phyloP scores from a whole-genome alignment of 2,888 invertebrate genomes.

The Busseola fusca region DNA sequence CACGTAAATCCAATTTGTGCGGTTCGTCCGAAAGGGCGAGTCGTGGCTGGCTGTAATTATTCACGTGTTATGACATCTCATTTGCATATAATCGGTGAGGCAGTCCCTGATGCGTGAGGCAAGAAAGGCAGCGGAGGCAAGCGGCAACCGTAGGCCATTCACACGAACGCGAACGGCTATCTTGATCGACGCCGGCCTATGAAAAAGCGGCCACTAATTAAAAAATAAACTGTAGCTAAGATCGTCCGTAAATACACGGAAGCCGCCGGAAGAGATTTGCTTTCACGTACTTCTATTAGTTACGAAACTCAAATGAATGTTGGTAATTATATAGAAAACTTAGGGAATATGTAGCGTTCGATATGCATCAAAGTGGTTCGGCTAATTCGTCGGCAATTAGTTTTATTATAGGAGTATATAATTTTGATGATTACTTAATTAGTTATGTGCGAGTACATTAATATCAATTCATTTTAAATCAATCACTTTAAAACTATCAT shows the following conservation, averaged over 20 bases:
- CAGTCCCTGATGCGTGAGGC: constrained; percentile 86
- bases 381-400: constrained; percentile 31
- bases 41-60: constrained; percentile 87
- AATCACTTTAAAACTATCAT: background rate
- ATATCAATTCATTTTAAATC: constrained; percentile 20
- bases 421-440: constrained; percentile 38
- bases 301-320: constrained; percentile 60
- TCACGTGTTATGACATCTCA: constrained; percentile 89
- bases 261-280: constrained; percentile 80
- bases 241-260: constrained; percentile 82
- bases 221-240: constrained; percentile 86
- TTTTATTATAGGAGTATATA: constrained; percentile 29
- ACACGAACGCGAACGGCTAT: constrained; percentile 83
- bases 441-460: constrained; percentile 24
- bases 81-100: constrained; percentile 88
- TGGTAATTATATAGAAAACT: constrained; percentile 54
- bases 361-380: constrained; percentile 41
- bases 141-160: constrained; percentile 86
- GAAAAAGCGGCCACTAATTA: constrained; percentile 87
- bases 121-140: constrained; percentile 79
- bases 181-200: constrained; percentile 87
- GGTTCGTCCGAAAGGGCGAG: constrained; percentile 85
- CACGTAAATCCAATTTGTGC: constrained; percentile 88
- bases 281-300: constrained; percentile 67
- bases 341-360: constrained; percentile 28